These are phyloP conservation scores for Hassar affinis DNA, from an alignment of 2,113 vertebrate genomes.

Conservation along the genomic window DNA sequence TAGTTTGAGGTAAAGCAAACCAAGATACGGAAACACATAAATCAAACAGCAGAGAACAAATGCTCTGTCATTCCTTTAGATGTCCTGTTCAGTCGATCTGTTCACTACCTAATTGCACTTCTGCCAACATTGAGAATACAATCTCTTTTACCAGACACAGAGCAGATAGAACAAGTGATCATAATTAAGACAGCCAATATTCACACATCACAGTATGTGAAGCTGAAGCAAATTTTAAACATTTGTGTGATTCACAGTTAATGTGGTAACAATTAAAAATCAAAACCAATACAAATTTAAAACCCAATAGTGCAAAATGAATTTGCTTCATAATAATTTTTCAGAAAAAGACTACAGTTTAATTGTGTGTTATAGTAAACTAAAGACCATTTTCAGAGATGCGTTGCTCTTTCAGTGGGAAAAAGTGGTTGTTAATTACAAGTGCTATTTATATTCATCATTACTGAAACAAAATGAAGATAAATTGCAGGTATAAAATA, in stretches of 20 bases:
- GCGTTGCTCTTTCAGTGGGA: not conserved
- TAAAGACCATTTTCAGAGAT: not conserved
- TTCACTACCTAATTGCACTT: conserved; percentile 32
- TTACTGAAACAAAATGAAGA: not conserved
- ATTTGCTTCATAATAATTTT: not conserved
- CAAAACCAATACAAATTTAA: not conserved
- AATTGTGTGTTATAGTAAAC: not conserved
- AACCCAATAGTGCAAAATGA: not conserved
- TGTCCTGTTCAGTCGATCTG: conserved; percentile 32
- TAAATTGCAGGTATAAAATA: not conserved
- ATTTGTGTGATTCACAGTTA: not conserved
- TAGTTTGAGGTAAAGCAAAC: conserved; percentile 17
- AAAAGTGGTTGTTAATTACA: not conserved
- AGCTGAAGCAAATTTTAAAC: not conserved
- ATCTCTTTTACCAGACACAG: conserved; percentile 10
- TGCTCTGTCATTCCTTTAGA: conserved; percentile 21
- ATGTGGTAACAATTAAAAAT: conserved; percentile 19
- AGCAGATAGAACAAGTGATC: conserved; percentile 23
- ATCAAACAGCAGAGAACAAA: conserved; percentile 29
- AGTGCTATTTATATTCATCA: not conserved
- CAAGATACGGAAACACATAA: conserved; percentile 27
- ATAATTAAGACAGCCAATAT: conserved; percentile 22
- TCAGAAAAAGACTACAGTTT: not conserved
- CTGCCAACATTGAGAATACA: conserved; percentile 28
- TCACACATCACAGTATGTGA: not conserved